Conservation (phyloP, 2,888 invertebrate genomes). For the Limnephilus rhombicus region DNA sequence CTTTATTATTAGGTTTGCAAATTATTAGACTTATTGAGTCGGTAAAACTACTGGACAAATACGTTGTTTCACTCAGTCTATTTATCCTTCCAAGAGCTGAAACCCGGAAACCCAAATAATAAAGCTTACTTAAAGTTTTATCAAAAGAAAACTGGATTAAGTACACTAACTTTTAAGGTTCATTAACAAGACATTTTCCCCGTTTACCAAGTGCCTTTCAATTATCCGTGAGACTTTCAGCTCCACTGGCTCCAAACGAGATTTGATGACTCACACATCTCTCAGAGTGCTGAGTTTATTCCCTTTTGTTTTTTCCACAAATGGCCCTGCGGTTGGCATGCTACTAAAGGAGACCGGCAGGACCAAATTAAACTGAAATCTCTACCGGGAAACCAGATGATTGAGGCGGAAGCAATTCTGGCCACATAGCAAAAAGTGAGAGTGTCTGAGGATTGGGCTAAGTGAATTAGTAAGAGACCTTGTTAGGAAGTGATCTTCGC, state of each 20-base stretch:
- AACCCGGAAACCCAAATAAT: not conserved
- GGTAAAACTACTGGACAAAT: not conserved
- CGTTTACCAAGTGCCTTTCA: not conserved
- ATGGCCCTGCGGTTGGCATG: conserved; percentile 46
- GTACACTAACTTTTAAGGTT: not conserved
- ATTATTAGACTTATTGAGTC: too few species aligned
- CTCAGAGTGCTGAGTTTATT: conserved; percentile 6
- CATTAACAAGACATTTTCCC: not conserved
- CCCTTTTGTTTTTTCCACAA: conserved; percentile 42
- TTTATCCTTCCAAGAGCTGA: not conserved
- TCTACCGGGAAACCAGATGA: not conserved
- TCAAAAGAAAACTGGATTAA: not conserved
- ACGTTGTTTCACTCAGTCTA: not conserved
- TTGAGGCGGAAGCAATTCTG: not conserved
- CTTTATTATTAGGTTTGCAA: too few species aligned
- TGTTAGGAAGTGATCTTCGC: not conserved
- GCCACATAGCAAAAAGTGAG: conserved; percentile 7
- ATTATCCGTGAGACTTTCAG: conserved; percentile 25
- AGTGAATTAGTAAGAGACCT: not conserved
- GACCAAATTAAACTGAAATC: conserved; percentile 40
- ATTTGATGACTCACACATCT: conserved; percentile 39
- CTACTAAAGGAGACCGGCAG: conserved; percentile 25
- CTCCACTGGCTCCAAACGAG: conserved; percentile 7
- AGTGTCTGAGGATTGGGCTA: not conserved
- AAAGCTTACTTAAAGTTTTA: not conserved